A percentile compares a stretch with the other conserved stretches of the same genome.
Conservation (phyloP, 2,797 vertebrate genomes). For the Siniperca obscura region DNA sequence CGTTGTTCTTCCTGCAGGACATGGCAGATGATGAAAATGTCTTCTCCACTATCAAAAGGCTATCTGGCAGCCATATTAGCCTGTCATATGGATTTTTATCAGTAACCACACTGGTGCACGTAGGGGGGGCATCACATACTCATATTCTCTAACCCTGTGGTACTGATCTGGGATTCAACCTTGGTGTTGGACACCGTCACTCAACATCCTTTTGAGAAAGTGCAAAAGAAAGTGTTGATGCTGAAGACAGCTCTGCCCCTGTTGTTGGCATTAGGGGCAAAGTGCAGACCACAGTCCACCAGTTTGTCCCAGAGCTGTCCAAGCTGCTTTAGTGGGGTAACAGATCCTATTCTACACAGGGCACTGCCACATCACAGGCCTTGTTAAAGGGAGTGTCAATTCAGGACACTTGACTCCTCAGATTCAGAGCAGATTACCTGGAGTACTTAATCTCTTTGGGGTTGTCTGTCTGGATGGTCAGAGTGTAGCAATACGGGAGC, state of each 20-base stretch:
- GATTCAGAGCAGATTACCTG: slow-evolving; percentile 36
- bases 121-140: not conserved
- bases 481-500: slow-evolving; percentile 6
- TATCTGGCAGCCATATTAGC: not conserved
- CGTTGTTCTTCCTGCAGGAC: slow-evolving; percentile 18
- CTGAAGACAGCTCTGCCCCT: not conserved
- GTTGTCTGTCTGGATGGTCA: slow-evolving; percentile 26
- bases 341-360: slow-evolving; percentile 12
- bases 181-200: slow-evolving; percentile 4
- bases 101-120: not conserved
- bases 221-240: not conserved
- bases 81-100: not conserved
- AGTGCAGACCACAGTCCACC: not conserved
- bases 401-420: slow-evolving; percentile 45
- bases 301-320: slow-evolving; percentile 8
- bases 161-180: not conserved
- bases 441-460: slow-evolving; percentile 26
- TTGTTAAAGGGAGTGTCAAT: slow-evolving; percentile 38
- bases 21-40: not conserved
- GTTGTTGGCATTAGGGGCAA: not conserved
- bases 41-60: not conserved
- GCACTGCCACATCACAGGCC: slow-evolving; percentile 4
- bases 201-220: slow-evolving; percentile 18
- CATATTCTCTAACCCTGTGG: not conserved
- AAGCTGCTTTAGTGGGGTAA: slow-evolving; percentile 7